A percentile compares a stretch with the other conserved stretches of the same genome.
phyloP scores from a whole-genome alignment of 2,113 vertebrate genomes.

The Pelecanoides urinatrix region DNA sequence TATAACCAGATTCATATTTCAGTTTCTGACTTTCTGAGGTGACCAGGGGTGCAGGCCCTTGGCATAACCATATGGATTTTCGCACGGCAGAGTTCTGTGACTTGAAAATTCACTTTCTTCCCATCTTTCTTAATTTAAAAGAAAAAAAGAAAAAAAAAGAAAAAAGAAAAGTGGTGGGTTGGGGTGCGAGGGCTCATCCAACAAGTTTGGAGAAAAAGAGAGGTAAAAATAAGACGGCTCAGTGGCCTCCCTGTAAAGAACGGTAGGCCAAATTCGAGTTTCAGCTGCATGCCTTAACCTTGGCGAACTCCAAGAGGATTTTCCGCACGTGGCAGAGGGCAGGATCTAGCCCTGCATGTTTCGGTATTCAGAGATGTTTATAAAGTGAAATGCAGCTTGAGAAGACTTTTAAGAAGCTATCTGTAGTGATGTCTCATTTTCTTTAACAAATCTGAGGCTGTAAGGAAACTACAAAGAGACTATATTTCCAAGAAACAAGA shows the following conservation, averaged over 20 bases:
- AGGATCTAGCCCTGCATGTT: not conserved
- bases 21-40: not conserved
- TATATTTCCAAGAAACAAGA: not conserved
- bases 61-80: not conserved
- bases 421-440: not conserved
- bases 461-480: not conserved
- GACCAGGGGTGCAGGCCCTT: not conserved
- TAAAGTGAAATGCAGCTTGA: not conserved
- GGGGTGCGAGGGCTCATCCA: fast-evolving
- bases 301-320: not conserved
- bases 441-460: not conserved
- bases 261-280: not conserved
- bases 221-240: not conserved
- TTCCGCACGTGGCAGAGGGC: not conserved
- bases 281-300: not conserved
- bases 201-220: not conserved
- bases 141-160: no score
- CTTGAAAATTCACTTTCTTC: not conserved
- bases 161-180: not conserved
- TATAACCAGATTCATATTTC: not conserved
- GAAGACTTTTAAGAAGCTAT: not conserved
- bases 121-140: not conserved
- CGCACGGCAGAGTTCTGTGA: not conserved
- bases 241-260: not conserved
- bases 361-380: not conserved